A percentile compares a stretch with the other conserved stretches of the same genome.
Conservation (phyloP, 2,888 invertebrate genomes). For the Synergus gifuensis region DNA sequence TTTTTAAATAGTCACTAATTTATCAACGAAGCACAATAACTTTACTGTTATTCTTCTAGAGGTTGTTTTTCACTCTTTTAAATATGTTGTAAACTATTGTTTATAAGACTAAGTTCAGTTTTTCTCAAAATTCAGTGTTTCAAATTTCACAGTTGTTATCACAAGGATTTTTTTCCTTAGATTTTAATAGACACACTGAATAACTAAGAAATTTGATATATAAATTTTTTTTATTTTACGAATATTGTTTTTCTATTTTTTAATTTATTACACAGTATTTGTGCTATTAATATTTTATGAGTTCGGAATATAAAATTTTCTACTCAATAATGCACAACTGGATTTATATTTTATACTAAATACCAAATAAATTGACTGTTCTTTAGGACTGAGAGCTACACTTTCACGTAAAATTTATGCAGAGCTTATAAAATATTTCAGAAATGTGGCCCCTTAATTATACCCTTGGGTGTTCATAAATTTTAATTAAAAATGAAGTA, state of each 20-base stretch:
- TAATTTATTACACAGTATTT: no score
- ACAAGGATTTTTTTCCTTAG: no score
- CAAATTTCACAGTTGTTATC: no score
- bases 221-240: no score
- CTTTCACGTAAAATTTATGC: slow-evolving; percentile 27
- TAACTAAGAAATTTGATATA: no score
- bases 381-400: neutral
- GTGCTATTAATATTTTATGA: no score
- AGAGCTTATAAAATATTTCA: slow-evolving; percentile 7
- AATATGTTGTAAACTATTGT: neutral
- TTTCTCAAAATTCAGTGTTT: no score
- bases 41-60: neutral
- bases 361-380: slow-evolving; percentile 4
- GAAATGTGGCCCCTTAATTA: slow-evolving; percentile 22
- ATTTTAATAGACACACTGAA: no score
- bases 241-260: no score
- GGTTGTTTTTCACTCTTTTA: neutral
- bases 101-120: neutral
- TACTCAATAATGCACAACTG: no score
- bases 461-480: slow-evolving; percentile 10
- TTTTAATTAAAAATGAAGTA: slow-evolving; percentile 24
- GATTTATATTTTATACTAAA: no score
- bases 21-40: neutral
- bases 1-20: slow-evolving; percentile 7
- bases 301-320: no score